Base-by-base conservation (phyloP, 2,113 vertebrate genomes). In the Paradoxurus hermaphroditus region DNA sequence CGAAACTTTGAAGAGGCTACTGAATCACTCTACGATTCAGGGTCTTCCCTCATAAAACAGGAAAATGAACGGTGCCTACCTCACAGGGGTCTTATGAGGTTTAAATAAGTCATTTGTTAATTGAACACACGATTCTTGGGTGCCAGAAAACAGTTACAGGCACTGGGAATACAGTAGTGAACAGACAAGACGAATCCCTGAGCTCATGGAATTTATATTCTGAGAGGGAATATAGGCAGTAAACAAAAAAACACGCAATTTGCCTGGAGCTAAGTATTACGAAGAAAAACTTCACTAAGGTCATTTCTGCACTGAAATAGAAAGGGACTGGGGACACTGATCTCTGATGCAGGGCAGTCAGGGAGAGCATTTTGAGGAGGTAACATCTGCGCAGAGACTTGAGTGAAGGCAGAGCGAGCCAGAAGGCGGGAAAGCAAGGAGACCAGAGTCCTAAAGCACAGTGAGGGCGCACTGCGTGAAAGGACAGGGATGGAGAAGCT, bases 371-470 rank as follows among this genome's bases (percentile, higher is more conserved):
- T 94, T 88, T 86, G 91, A 78, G 86, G 94, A 92, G 86, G 86
- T 91, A 83, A 72, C 51, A 94, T 93, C 85, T 96, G 90, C 92
- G 70, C 31, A 95, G 70, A 97, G 31, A 63, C 21, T 75, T 46
- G 53, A 78, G 49, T 51, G 36, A 91, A 90, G 79, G 70, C 59
- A 53, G 84, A 62, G 16, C 41, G 77, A 94, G 77, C 63, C 39
- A 95, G 68, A 49, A 92, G 65, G 72, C 36, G 7, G 46, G 62
- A 46, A 63, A 88, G 70, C 79, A 88, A 39, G 44, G 56, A 88
- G 86, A 90, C 62, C 85, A 44, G 84, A 49, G 84, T 95, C 84
- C 86, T 46, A 14, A 16, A 39, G 84, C 19, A 19, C 39, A 49
- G 46, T 3, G 88, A 94, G 36, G 46, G 68, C 46, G 53, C 4